A percentile compares a stretch with the other conserved stretches of the same genome.
phyloP scores from a whole-genome alignment of 2,888 invertebrate genomes.

The Villa cingulata region DNA sequence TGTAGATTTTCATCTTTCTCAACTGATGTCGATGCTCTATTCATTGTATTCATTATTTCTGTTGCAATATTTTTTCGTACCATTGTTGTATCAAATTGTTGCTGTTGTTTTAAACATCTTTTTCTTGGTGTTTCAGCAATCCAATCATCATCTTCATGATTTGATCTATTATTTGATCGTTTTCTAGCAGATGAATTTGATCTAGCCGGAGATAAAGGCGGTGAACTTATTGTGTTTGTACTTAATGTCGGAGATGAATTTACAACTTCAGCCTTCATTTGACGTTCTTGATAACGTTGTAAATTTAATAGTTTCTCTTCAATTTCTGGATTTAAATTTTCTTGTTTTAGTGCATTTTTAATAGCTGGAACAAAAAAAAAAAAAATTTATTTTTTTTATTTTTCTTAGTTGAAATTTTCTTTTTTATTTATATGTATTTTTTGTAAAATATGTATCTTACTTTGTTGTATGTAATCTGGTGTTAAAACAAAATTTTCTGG shows the following conservation, averaged over 20 bases:
- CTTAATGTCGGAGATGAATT: neutral
- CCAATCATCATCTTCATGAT: constrained; percentile 32
- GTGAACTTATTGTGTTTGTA: neutral
- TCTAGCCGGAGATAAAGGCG: constrained; percentile 10
- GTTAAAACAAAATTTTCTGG: constrained; percentile 63
- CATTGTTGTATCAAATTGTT: constrained; percentile 31
- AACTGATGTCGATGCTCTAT: constrained; percentile 2
- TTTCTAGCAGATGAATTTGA: neutral
- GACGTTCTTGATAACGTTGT: constrained; percentile 71
- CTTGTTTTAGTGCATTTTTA: constrained; percentile 80
- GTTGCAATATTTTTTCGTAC: constrained; percentile 12
- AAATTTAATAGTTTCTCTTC: constrained; percentile 81
- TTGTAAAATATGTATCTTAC: too few species aligned
- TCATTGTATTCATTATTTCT: constrained; percentile 20
- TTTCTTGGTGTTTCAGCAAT: constrained; percentile 20
- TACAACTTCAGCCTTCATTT: constrained; percentile 41
- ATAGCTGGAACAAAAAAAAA: constrained; percentile 51
- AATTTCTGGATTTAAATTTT: constrained; percentile 82
- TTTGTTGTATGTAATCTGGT: constrained; percentile 87
- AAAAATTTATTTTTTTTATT: too few species aligned
- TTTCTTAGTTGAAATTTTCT: neutral
- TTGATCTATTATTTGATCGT: constrained; percentile 1
- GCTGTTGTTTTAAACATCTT: constrained; percentile 8
- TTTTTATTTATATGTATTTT: too few species aligned
- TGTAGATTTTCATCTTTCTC: constrained; percentile 4